phyloP scores from a whole-genome alignment of 2,113 vertebrate genomes.

The Oncorhynchus tshawytscha region DNA sequence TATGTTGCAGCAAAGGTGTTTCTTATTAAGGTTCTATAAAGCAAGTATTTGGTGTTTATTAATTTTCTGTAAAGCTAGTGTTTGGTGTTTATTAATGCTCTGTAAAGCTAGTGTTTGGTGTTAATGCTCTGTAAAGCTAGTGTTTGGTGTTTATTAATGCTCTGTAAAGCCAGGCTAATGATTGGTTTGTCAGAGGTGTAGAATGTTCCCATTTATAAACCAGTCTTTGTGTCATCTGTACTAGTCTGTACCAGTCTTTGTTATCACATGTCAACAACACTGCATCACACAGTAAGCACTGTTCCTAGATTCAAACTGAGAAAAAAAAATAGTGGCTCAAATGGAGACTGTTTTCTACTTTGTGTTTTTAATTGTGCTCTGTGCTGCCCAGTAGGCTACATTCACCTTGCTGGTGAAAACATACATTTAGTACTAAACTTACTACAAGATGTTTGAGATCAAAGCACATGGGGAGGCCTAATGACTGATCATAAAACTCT shows the following conservation, averaged over 20 bases:
- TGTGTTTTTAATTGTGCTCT: conserved; percentile 24
- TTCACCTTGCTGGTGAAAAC: not conserved
- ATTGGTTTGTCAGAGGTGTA: too few species aligned
- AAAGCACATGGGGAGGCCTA: conserved; percentile 56
- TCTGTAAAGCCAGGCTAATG: not conserved
- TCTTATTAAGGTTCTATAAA: not conserved
- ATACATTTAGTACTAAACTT: conserved; percentile 26
- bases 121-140: not conserved
- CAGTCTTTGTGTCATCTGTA: not conserved
- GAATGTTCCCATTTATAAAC: conserved; percentile 8
- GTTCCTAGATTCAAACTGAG: not conserved
- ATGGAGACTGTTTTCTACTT: conserved; percentile 16
- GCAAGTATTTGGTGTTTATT: not conserved
- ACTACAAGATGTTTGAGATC: conserved; percentile 54
- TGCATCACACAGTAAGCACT: not conserved
- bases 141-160: not conserved
- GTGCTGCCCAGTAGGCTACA: not conserved
- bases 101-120: not conserved
- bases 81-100: too few species aligned
- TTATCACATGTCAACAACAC: conserved; percentile 12
- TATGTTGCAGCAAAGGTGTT: too few species aligned
- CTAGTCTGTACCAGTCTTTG: not conserved
- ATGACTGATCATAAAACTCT: conserved; percentile 59
- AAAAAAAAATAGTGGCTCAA: not conserved
- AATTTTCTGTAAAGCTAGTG: not conserved